phyloP scores from a whole-genome alignment of 2,113 vertebrate genomes.

The Otus sunia region DNA sequence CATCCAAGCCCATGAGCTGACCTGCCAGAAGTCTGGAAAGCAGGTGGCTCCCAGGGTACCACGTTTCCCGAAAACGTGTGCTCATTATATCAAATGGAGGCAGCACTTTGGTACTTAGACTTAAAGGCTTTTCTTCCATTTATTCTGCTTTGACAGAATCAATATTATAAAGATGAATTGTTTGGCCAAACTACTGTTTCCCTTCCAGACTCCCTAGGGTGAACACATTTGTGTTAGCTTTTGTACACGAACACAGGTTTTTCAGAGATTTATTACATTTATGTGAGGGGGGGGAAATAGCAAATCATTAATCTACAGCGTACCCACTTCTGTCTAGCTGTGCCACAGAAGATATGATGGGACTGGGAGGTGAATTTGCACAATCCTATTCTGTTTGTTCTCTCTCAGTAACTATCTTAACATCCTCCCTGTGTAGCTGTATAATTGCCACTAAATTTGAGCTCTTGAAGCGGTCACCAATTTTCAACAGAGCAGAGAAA shows the following conservation, averaged over 20 bases:
- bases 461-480: background rate
- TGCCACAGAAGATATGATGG: background rate
- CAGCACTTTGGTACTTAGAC: background rate
- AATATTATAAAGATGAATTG: background rate
- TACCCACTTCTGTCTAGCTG: background rate
- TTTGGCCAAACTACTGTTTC: background rate
- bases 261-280: background rate
- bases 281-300: fast-evolving
- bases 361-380: background rate
- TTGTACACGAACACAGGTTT: background rate
- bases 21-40: background rate
- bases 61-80: fast-evolving
- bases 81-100: background rate
- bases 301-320: background rate
- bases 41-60: background rate
- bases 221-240: background rate
- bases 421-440: background rate
- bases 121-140: background rate
- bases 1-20: fast-evolving
- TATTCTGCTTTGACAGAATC: background rate
- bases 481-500: background rate
- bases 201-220: background rate
- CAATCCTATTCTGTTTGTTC: background rate
- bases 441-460: background rate
- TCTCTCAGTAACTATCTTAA: background rate